Base-by-base conservation (phyloP, 2,888 invertebrate genomes). In the Xylota segnis region DNA sequence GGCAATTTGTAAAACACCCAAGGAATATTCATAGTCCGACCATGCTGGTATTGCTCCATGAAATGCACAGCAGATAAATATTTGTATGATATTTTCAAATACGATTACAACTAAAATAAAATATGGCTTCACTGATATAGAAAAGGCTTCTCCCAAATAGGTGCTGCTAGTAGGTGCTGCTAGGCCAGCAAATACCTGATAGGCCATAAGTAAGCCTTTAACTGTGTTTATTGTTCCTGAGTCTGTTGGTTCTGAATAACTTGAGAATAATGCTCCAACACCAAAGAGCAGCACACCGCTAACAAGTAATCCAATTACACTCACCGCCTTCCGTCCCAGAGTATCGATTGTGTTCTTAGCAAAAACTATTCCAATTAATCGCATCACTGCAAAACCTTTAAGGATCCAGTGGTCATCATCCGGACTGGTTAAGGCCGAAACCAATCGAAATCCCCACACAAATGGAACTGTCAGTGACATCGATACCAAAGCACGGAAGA, bases 71-170 rank as follows among this genome's bases (percentile, higher is more conserved):
- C 52, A 54, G 12, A 86, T 61, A 34, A 79, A 43, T 14, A 87
- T 84, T 47, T 76, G 81, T 9, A 90, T 71, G 10, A 90, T 18
- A 27, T 90, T 90, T 59, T 91, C 90, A 0, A 90, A 16, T 32
- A 89, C 81, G n/a, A 91, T 83, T 43, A 88, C 87, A 45, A 89
- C 43, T 0, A 77, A 88, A 40, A 90, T 89, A 4, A 89, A 83
- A 18, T 77, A 88, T 4, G 89, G 89, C 58, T 91, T 91, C 0
- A 89, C 87, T 0, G 87, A 83, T 84, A 90, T 59, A 0, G 90
- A 90, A n/a, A 90, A 91, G 2, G 90, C 91, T 75, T 91, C 91
- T 1, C 90, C 89, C 83, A 91, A 61, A 52, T 90, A 91, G 2
- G 79, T 83, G 0, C 91, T 82, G 1, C 89, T 89, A 37, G 88